Evolutionary conservation across 2,888 invertebrate genomes (phyloP).

Genomic region (Acronicta psi): DNA sequence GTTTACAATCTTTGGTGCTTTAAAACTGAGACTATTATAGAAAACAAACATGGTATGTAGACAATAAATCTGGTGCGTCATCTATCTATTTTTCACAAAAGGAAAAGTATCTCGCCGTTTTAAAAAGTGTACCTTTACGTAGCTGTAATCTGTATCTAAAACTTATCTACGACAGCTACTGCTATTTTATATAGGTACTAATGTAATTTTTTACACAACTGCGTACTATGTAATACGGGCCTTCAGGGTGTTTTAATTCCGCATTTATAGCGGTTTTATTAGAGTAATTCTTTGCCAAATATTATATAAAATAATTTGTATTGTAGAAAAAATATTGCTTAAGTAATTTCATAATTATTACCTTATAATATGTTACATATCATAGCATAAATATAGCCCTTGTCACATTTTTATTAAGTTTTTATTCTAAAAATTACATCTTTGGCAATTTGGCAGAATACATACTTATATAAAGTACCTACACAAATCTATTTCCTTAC

Average conservation of each 20-base stretch:
- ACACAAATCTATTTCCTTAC: constrained; percentile 8
- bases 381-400: neutral
- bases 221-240: constrained; percentile 27
- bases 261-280: neutral
- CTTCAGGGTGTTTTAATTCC: neutral
- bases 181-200: neutral
- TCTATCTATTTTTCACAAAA: neutral
- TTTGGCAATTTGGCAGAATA: constrained; percentile 42
- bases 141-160: constrained; percentile 2
- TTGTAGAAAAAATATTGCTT: no score
- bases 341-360: neutral
- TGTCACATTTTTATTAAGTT: constrained; percentile 6
- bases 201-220: constrained; percentile 36
- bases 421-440: constrained; percentile 27
- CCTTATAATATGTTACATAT: neutral
- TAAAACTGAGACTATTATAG: neutral
- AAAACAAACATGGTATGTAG: neutral
- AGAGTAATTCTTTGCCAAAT: constrained; percentile 2
- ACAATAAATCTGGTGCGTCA: constrained; percentile 4
- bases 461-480: constrained; percentile 7
- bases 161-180: neutral
- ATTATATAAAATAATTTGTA: no score
- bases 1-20: constrained; percentile 1
- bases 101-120: neutral
- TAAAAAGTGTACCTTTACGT: constrained; percentile 2